phyloP scores from a whole-genome alignment of 1,140 invertebrate species.

The Phocides pigmalion region DNA sequence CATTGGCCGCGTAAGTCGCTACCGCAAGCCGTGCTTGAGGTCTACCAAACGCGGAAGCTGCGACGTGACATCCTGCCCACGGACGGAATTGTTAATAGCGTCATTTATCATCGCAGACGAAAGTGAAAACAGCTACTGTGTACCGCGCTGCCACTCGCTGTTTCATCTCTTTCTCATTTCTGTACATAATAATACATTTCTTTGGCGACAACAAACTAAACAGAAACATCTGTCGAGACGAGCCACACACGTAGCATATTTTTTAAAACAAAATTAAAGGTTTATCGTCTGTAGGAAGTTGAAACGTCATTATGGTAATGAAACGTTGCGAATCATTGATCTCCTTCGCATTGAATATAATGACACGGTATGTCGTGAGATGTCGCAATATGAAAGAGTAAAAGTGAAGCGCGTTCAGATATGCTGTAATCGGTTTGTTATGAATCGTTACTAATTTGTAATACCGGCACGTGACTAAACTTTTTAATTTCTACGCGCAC shows the following conservation, averaged over 20 bases:
- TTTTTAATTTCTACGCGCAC: conserved; percentile 28
- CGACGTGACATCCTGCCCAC: conserved; percentile 65
- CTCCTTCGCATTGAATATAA: conserved; percentile 28
- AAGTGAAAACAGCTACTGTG: conserved; percentile 70
- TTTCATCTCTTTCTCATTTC: conserved; percentile 5
- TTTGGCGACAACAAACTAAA: background rate
- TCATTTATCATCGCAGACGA: conserved; percentile 66
- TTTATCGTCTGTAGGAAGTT: conserved; percentile 9
- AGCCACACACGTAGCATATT: background rate
- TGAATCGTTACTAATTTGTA: conserved; percentile 30
- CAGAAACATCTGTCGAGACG: conserved; percentile 4
- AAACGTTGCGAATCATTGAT: conserved; percentile 27
- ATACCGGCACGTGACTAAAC: conserved; percentile 31
- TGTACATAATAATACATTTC: background rate
- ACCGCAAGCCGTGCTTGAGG: background rate
- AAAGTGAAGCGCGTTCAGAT: conserved; percentile 47
- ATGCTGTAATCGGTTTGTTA: conserved; percentile 21
- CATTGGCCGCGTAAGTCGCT: conserved; percentile 8
- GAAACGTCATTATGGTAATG: conserved; percentile 24
- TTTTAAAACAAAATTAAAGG: conserved; percentile 10
- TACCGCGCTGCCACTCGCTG: conserved; percentile 10
- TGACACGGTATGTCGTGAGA: conserved; percentile 32
- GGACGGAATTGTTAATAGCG: conserved; percentile 60
- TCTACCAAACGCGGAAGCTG: conserved; percentile 59
- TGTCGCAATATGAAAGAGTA: conserved; percentile 53